Evolutionary conservation across 1,140 invertebrate genomes (phyloP).

Genomic region (Cydia amplana): DNA sequence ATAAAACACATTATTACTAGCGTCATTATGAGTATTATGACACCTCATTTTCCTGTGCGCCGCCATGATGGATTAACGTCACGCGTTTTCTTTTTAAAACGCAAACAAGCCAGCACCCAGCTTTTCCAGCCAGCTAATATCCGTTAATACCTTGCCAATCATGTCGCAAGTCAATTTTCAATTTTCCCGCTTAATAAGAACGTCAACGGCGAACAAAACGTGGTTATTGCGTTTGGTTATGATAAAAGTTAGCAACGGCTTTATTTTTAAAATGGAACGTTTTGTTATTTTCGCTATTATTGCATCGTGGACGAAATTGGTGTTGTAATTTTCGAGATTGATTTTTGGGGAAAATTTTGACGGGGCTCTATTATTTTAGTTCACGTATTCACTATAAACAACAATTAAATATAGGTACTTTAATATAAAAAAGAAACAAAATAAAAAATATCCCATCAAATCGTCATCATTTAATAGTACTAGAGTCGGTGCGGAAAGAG

Average conservation of each 20-base stretch:
- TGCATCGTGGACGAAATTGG: not conserved
- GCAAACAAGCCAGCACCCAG: conserved; percentile 63
- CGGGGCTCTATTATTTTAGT: not conserved
- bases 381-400: conserved; percentile 30
- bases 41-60: conserved; percentile 38
- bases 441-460: too few species aligned
- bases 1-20: not conserved
- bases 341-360: not conserved
- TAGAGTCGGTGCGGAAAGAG: too few species aligned
- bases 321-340: not conserved
- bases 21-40: conserved; percentile 21
- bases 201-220: conserved; percentile 63
- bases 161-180: conserved; percentile 74
- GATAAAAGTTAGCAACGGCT: conserved; percentile 28
- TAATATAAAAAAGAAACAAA: too few species aligned
- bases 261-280: conserved; percentile 20
- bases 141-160: conserved; percentile 68
- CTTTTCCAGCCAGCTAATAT: conserved; percentile 60
- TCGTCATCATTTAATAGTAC: too few species aligned
- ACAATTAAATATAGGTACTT: too few species aligned
- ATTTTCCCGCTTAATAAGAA: conserved; percentile 73
- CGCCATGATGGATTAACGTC: conserved; percentile 75
- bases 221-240: conserved; percentile 31
- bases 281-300: conserved; percentile 18
- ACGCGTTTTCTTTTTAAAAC: conserved; percentile 63